Percentiles rank a stretch among this genome's conserved stretches.
phyloP scores from a whole-genome alignment of 1,140 invertebrate species.

The Pachyrhynchus sulphureomaculatus region DNA sequence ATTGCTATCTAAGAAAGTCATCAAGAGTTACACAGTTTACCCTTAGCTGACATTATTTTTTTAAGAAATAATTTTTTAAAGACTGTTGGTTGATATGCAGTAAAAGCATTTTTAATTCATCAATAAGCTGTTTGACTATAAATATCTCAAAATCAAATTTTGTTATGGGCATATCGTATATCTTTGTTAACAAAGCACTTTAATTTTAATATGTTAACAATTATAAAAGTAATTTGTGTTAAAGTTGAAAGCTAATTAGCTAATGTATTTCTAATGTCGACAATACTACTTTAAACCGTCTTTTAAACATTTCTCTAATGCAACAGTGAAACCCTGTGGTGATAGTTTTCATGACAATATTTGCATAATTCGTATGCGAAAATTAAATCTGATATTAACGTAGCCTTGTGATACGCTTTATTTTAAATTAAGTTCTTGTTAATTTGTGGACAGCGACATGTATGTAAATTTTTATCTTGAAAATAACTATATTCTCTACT shows the following conservation, averaged over 20 bases:
- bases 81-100: too few species aligned
- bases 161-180: too few species aligned
- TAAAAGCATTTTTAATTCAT: too few species aligned
- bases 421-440: slow-evolving; percentile 29
- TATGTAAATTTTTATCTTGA: slow-evolving; percentile 22
- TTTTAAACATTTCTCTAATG: not conserved
- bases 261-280: not conserved
- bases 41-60: too few species aligned
- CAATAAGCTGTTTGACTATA: too few species aligned
- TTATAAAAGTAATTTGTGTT: not conserved
- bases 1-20: too few species aligned
- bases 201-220: too few species aligned
- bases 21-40: too few species aligned
- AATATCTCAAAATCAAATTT: too few species aligned
- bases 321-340: slow-evolving; percentile 7
- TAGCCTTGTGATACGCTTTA: slow-evolving; percentile 25
- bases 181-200: too few species aligned
- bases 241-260: not conserved
- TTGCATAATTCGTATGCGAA: slow-evolving; percentile 29
- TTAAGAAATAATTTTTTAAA: too few species aligned
- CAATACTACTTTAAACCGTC: slow-evolving; percentile 7
- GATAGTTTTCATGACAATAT: slow-evolving; percentile 27
- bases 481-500: slow-evolving; percentile 19
- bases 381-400: slow-evolving; percentile 31
- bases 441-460: slow-evolving; percentile 29